Evolutionary conservation across 2,797 vertebrate species (phyloP), one percentile per base, ranked within the genome.

Genomic region (Euthynnus affinis): DNA sequence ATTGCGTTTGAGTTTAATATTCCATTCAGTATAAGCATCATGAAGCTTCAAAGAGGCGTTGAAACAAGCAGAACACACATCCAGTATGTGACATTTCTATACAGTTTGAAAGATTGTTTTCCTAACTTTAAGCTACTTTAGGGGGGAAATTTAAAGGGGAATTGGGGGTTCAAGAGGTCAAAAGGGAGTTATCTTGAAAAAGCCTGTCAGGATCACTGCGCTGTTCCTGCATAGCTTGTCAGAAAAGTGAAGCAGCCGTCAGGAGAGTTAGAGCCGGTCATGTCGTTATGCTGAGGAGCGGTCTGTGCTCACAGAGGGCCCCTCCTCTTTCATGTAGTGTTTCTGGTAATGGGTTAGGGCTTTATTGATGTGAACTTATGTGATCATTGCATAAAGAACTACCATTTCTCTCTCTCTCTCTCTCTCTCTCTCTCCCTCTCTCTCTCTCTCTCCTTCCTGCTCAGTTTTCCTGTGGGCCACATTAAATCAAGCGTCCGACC

Each of bases 401-500:
- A 81, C 74, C 62, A 49, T 85, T 74, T 76, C 82, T 83, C 76
- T 72, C 71, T 71, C 74, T 70, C 78, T 51, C 29, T n/a, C 52
- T 15, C 49, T 34, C 59, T 62, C 42, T 67, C 44, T 6, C 61
- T 65, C 67, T 64, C 75, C 68, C 70, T 67, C 72, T 60, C 62
- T 22, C 40, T 44, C 44, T 1, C 60, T 29, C 63, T 61, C 65
- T 60, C 49, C 29, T 17, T 75, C 66, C 73, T 77, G 78, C 88
- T 89, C 80, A 71, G 72, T 90, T 88, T 88, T 93, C 90, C 88
- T 92, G 74, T 89, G 90, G 91, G 91, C 85, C 86, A 86, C 89
- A 91, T 86, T 92, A 91, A 90, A 93, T 89, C 79, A 82, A 89
- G 84, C 89, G 86, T 89, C 80, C 76, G 84, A 89, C 90, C 90